Evolutionary conservation across 2,113 vertebrate genomes (phyloP).

Genomic region (Chloroceryle aenea): DNA sequence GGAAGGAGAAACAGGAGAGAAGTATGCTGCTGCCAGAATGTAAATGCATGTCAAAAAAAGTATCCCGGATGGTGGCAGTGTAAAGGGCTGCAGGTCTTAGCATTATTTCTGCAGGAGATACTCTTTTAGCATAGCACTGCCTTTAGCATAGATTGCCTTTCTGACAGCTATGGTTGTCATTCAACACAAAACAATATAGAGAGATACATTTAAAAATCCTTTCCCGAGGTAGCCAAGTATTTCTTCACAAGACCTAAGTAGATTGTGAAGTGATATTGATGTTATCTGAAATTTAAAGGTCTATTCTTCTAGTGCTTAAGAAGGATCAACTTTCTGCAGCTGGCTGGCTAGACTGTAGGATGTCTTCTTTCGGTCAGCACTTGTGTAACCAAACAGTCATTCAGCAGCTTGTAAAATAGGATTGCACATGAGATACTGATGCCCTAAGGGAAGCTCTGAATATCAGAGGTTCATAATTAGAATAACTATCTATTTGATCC

Average conservation of each 20-base stretch:
- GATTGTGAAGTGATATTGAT: not conserved
- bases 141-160: not conserved
- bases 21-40: not conserved
- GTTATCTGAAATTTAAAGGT: slow-evolving; percentile 21
- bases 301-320: not conserved
- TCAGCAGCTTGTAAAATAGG: slow-evolving; percentile 58
- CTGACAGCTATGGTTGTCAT: not conserved
- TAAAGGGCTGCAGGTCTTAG: not conserved
- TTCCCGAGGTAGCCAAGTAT: not conserved
- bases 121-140: not conserved
- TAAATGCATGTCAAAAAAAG: not conserved
- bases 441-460: slow-evolving; percentile 63
- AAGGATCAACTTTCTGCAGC: slow-evolving; percentile 25
- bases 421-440: slow-evolving; percentile 56
- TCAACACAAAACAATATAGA: not conserved
- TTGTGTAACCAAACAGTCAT: slow-evolving; percentile 7
- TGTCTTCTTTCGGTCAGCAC: not conserved
- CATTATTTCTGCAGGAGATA: not conserved
- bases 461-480: slow-evolving; percentile 61
- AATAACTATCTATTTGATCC: slow-evolving; percentile 52
- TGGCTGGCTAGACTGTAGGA: not conserved
- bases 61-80: not conserved
- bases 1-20: not conserved
- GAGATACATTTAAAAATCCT: not conserved
- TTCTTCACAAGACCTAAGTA: not conserved